Conservation (phyloP, 2,888 invertebrate genomes). For the Apoderus coryli region DNA sequence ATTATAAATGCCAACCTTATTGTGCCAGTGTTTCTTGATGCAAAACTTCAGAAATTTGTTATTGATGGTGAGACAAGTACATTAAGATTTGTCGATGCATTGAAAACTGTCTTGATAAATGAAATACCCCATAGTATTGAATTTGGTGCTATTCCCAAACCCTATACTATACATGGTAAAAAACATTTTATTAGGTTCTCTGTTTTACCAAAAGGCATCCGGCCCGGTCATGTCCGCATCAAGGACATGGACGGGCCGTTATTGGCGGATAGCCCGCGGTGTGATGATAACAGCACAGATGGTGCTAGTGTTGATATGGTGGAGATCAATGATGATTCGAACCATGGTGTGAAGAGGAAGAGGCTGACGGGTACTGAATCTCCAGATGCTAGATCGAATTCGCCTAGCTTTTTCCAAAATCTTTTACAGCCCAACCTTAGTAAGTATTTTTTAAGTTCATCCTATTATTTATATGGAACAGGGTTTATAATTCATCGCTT, state of each 20-base stretch:
- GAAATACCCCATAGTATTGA: constrained; percentile 64
- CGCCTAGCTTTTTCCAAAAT: constrained; percentile 27
- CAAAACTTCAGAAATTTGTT: constrained; percentile 65
- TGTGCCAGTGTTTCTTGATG: constrained; percentile 70
- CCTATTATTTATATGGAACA: too few species aligned
- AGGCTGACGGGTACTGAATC: constrained; percentile 17
- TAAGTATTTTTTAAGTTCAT: constrained; percentile 27
- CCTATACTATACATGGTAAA: constrained; percentile 55
- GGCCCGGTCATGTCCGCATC: constrained; percentile 55
- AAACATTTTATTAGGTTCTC: constrained; percentile 72
- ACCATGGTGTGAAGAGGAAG: constrained; percentile 10
- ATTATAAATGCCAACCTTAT: constrained; percentile 68
- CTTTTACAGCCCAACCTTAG: constrained; percentile 27
- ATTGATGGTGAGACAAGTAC: constrained; percentile 58
- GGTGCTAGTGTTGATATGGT: too few species aligned
- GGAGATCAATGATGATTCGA: too few species aligned
- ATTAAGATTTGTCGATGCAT: constrained; percentile 64
- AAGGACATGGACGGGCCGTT: constrained; percentile 53
- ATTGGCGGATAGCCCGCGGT: constrained; percentile 14
- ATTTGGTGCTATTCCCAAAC: constrained; percentile 73
- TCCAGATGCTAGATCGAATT: constrained; percentile 28
- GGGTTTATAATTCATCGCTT: too few species aligned
- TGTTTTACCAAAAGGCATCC: constrained; percentile 56
- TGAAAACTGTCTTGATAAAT: constrained; percentile 64
- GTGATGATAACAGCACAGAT: constrained; percentile 22